A percentile compares a stretch with the other conserved stretches of the same genome.
Conservation (phyloP, 2,888 invertebrate genomes). For the Cylloceria caligata region DNA sequence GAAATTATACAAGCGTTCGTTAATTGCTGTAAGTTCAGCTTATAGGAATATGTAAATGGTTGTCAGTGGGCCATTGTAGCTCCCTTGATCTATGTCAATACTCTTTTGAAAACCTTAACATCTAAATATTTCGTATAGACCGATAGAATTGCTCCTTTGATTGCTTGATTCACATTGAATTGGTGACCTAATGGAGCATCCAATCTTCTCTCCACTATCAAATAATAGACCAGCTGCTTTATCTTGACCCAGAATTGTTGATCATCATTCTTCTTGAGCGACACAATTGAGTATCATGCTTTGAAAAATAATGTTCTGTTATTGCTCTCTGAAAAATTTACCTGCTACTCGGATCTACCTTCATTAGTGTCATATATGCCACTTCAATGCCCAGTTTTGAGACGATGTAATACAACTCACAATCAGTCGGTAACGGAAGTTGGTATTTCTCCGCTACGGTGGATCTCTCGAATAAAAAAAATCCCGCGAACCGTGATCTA, state of each 20-base stretch:
- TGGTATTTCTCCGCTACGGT: no score
- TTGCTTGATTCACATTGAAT: not conserved
- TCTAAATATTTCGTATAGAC: not conserved
- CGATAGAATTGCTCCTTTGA: not conserved
- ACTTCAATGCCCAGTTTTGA: not conserved
- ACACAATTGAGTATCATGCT: not conserved
- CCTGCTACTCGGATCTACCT: not conserved
- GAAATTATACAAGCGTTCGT: no score
- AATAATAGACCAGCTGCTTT: not conserved
- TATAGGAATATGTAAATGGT: no score
- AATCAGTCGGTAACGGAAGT: no score
- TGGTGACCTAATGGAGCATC: not conserved
- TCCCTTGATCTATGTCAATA: no score
- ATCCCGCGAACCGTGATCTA: no score
- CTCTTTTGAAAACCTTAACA: no score
- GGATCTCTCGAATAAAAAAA: no score
- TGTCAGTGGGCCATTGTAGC: no score
- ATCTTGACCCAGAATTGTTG: not conserved
- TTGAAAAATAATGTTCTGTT: not conserved
- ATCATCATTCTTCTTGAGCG: not conserved
- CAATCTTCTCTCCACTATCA: no score
- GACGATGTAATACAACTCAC: no score
- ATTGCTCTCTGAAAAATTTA: not conserved
- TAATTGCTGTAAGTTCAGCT: no score
- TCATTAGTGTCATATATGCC: not conserved